Conservation (phyloP, 1,140 invertebrate genomes). For the Bicyclus anynana region DNA sequence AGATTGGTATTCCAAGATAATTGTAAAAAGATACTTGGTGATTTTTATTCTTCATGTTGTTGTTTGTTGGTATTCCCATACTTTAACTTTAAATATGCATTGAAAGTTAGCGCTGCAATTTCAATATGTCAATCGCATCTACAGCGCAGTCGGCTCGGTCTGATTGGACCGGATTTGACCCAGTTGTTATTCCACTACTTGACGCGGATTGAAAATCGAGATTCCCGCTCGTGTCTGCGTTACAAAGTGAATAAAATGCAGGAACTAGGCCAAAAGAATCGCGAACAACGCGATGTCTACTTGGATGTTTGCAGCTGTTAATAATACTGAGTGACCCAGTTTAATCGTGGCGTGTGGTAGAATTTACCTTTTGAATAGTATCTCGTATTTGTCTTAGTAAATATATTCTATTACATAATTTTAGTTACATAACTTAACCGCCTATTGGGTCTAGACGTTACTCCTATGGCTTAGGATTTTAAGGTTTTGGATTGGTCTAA, state of each 20-base stretch:
- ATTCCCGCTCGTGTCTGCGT: conserved; percentile 36
- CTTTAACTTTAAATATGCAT: neutral
- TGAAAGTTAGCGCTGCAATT: neutral
- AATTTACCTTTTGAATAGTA: conserved; percentile 3
- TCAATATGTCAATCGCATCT: conserved; percentile 35
- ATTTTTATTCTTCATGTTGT: neutral
- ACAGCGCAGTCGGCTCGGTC: conserved; percentile 17
- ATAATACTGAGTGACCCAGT: conserved; percentile 36
- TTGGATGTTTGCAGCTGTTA: conserved; percentile 32
- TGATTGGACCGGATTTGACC: conserved; percentile 45
- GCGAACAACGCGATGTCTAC: conserved; percentile 31
- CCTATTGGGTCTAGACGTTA: too few species aligned
- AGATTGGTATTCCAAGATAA: too few species aligned
- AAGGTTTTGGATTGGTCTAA: too few species aligned
- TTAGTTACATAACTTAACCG: too few species aligned
- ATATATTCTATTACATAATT: too few species aligned
- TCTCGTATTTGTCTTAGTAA: neutral
- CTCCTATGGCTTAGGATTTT: too few species aligned
- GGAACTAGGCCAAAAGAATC: conserved; percentile 49
- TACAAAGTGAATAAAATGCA: conserved; percentile 40
- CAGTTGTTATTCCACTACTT: conserved; percentile 32
- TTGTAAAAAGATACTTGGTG: too few species aligned
- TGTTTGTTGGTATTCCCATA: neutral
- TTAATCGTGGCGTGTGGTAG: conserved; percentile 8
- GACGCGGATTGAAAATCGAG: conserved; percentile 40